Evolutionary conservation across 2,113 vertebrate species (phyloP), one percentile per base, ranked within the genome.

Genomic region (Lophius piscatorius): DNA sequence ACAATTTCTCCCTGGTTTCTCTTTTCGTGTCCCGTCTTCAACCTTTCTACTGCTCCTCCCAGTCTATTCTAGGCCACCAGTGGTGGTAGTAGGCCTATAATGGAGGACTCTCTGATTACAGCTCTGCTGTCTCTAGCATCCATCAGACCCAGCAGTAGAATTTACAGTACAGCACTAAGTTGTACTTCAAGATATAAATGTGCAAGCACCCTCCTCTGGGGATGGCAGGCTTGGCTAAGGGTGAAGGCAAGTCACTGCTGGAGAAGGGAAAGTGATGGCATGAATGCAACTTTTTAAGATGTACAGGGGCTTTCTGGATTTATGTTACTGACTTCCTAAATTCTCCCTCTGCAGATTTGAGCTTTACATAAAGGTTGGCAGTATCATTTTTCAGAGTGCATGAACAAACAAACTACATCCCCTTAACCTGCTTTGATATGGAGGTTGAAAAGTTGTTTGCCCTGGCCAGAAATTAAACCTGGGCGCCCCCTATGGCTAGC

Each of bases 51-150:
- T 29, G 48, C 74, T 83, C 79, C 83, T 81, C 76, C 71, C 39
- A 69, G 74, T 88, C 86, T 90, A 89, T 88, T 90, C 87, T 81
- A 33, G 84, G 85, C 76, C 80, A 63, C 70, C 70, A 9, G 78
- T 58, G 73, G 81, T 66, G 80, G 82, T 22, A 34, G 81, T 46
- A 70, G 82, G 78, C 68, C 85, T 90, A 75, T 90, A 87, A 88
- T 84, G 80, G 51, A 71, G 72, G 51, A 62, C 40, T 62, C 10
- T 66, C 20, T 87, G 83, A 90, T 90, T 90, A 87, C 80, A 88
- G 84, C 74, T 84, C 76, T 85, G 41, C 57, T 41, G 42, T 59
- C 6, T 14, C 63, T 63, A 42, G 60, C 38, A 54, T 77, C 51
- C 52, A 45, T 85, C 60, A 62, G 56, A 83, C 50, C 48, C 34